phyloP scores from a whole-genome alignment of 1,140 invertebrate species.

The Zeugodacus cucurbitae region DNA sequence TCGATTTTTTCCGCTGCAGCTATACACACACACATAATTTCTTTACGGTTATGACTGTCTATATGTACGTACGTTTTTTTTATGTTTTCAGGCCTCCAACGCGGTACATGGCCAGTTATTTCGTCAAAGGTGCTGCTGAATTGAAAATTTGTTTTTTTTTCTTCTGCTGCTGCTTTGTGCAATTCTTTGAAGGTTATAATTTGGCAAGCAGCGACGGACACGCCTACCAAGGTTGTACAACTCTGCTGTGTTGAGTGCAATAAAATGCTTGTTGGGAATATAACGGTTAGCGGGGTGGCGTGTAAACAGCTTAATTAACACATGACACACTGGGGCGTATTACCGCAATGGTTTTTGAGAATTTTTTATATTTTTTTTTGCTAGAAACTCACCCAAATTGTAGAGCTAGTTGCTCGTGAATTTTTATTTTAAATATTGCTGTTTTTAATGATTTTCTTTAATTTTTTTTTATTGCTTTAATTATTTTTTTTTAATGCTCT shows the following conservation, averaged over 20 bases:
- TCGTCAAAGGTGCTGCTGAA: not conserved
- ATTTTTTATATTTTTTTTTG: not conserved
- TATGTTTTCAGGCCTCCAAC: not conserved
- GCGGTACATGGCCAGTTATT: not conserved
- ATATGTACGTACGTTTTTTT: not conserved
- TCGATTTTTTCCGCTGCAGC: constrained; percentile 13
- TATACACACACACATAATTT: not conserved
- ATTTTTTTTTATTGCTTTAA: not conserved
- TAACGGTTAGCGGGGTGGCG: not conserved
- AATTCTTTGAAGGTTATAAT: constrained; percentile 36
- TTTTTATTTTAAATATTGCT: not conserved
- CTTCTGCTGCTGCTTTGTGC: not conserved
- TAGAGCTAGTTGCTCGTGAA: not conserved
- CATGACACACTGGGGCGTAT: not conserved
- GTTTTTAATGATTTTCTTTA: not conserved
- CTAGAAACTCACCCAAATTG: not conserved
- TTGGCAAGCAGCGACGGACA: not conserved
- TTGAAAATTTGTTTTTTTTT: not conserved
- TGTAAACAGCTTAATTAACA: not conserved
- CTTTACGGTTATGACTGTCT: not conserved
- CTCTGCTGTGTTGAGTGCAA: not conserved
- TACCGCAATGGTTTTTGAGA: not conserved
- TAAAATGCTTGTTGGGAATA: not conserved
- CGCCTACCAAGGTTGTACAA: constrained; percentile 24
- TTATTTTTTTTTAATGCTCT: not conserved